Base-by-base conservation (phyloP, 2,888 invertebrate species). In the Malthinus seriepunctatus region DNA sequence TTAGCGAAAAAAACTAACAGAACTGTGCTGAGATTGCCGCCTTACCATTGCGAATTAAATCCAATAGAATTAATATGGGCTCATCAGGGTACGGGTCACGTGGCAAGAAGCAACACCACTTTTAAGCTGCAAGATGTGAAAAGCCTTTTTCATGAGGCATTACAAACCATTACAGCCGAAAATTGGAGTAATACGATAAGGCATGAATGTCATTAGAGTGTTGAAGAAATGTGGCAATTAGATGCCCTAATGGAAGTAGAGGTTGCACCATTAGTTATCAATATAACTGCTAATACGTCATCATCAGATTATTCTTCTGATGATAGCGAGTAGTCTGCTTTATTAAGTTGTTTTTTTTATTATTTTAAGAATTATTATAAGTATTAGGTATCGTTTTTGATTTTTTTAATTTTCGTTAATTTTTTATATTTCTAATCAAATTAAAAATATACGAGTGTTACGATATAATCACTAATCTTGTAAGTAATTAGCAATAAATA, bases 1-100 rank as follows among this genome's bases (percentile, higher is more conserved):
- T 67, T 72, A 50, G 64, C 71, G 23, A 60, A 49, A 53, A 62
- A 51, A 8, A 46, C 70, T 51, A 70, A 71, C 46, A 71, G 69
- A 52, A 68, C 66, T 35, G 68, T 73, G 4, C 54, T 75, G 15
- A 62, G 73, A 34, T 53, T 75, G 58, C 73, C 73, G 32, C 73
- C 74, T 1, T 73, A 72, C 38, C 68, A 73, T 45, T 70, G 70
- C 47, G 71, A 73, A 54, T 60, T 73, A 8, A 74, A 73, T 55
- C 71, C 71, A 5, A 70, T 73, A 31, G 71, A 73, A 58, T 59
- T 67, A 34, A 67, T 73, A 11, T 69, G 69, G 63, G 70, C 57
- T 3, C n/a, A n/a, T n/a, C 53, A 66, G 15, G 42, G 60, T 1
- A 67, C 68, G 56, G 54, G 58, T 45, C 45, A 53, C 11, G 64